Base-by-base conservation (phyloP, 1,140 invertebrate species). In the Epicauta chinensis region DNA sequence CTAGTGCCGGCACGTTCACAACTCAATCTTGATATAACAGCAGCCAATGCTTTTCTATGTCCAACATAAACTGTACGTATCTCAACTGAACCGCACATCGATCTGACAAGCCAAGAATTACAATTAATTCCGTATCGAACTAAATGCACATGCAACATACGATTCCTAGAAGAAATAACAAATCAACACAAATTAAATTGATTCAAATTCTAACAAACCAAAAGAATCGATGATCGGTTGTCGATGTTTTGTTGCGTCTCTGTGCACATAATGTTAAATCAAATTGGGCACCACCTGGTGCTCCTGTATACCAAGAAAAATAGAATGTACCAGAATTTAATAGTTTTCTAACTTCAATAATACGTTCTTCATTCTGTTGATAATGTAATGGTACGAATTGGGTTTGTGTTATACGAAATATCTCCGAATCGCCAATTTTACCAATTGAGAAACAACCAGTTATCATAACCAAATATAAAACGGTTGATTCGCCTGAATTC, bases 301-400 rank as follows among this genome's bases (percentile, higher is more conserved):
- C 44, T 11, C 58, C 58, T 16, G 62, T 62, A 41, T 64, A 78
- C 84, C 92, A 93, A 1, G 92, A 90, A 71, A 98, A 97, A 68
- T 97, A 98, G 71, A 97, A 97, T 12, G 93, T 96, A 9, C 94
- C 94, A 15, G 93, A 97, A 71, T 93, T 97, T 2, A 98, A 74
- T 29, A 98, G 75, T 73, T 95, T 96, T 48, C 86, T 73, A 10
- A 78, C 81, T 69, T 95, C 84, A 51, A 80, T 73, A 59, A 94
- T 83, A 68, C 86, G 76, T 56, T 92, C 89, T 60, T 91, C 86
- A 61, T 81, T 78, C 48, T 83, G 79, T 55, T 84, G 83, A 67
- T 91, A 88, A 65, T 88, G 82, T 38, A 97, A 72, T 2, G 93
- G 91, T 2, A 96, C 75, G 69, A 97, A 93, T 61, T 85, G 81